These are phyloP conservation scores for Hypsibius dujardini DNA, from an alignment of 1,140 invertebrate genomes.

Conservation along the genomic window DNA sequence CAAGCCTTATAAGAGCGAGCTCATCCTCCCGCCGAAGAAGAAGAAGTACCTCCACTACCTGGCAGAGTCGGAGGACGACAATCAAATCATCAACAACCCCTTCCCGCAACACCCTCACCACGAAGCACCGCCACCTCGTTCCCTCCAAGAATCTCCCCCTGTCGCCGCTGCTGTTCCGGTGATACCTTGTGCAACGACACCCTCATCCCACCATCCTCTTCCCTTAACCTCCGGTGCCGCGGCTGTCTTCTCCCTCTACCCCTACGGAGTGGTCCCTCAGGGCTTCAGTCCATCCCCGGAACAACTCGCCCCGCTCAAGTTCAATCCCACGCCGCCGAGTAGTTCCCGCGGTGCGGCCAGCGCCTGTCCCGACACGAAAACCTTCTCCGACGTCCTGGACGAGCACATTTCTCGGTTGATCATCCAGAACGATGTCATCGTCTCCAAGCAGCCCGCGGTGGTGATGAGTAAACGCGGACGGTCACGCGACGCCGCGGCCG, in stretches of 20 bases:
- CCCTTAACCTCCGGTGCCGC: background rate
- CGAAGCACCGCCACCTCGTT: too few relatives aligned
- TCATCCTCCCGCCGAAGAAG: constrained; percentile 16
- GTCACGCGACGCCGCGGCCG: background rate
- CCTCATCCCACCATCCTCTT: background rate
- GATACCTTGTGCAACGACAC: background rate
- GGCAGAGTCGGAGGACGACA: background rate
- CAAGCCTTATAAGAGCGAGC: background rate
- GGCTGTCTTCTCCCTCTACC: background rate
- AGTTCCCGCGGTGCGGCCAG: background rate
- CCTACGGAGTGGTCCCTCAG: background rate
- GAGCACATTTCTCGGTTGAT: constrained; percentile 15
- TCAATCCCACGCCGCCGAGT: background rate
- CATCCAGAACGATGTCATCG: background rate
- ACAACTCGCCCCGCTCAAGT: background rate
- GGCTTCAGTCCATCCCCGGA: background rate
- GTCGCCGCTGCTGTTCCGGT: background rate
- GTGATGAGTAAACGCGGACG: background rate
- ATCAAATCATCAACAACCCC: constrained; percentile 11
- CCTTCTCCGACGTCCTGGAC: constrained; percentile 6
- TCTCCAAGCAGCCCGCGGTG: background rate
- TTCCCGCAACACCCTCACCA: too few relatives aligned
- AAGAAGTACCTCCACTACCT: constrained; percentile 16
- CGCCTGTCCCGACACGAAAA: constrained; percentile 8
- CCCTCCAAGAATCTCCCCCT: background rate